Conservation (phyloP, 2,113 vertebrate species). For the Hemichromis elongatus region DNA sequence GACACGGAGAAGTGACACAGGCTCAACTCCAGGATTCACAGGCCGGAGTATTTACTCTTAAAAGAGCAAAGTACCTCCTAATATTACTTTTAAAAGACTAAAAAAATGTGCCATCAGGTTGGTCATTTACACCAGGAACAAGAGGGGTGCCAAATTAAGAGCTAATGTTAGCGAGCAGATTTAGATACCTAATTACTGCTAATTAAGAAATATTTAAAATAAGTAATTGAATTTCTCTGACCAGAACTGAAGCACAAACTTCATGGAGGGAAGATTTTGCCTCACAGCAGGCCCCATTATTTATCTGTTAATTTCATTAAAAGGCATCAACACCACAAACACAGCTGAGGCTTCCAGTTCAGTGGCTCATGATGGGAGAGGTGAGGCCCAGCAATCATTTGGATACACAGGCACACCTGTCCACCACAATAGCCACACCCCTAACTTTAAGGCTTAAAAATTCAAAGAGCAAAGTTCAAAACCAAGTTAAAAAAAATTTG, state of each 20-base stretch:
- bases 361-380: background rate
- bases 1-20: background rate
- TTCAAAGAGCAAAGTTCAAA: accelerated
- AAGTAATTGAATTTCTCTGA: background rate
- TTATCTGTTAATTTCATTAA: background rate
- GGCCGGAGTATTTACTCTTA: too few relatives aligned
- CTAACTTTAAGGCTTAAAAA: background rate
- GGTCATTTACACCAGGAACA: background rate
- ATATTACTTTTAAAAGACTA: too few relatives aligned
- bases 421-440: background rate
- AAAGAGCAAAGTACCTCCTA: too few relatives aligned
- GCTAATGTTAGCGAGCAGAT: background rate
- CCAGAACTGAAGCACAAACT: background rate
- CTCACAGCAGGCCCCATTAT: background rate
- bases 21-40: background rate
- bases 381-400: background rate
- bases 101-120: background rate
- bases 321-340: background rate
- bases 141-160: accelerated
- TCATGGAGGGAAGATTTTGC: background rate
- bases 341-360: background rate
- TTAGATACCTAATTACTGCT: accelerated
- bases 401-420: background rate
- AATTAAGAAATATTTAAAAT: background rate
- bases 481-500: accelerated